Evolutionary conservation across 2,888 invertebrate genomes (phyloP).

Genomic region (Poecilus cupreus): DNA sequence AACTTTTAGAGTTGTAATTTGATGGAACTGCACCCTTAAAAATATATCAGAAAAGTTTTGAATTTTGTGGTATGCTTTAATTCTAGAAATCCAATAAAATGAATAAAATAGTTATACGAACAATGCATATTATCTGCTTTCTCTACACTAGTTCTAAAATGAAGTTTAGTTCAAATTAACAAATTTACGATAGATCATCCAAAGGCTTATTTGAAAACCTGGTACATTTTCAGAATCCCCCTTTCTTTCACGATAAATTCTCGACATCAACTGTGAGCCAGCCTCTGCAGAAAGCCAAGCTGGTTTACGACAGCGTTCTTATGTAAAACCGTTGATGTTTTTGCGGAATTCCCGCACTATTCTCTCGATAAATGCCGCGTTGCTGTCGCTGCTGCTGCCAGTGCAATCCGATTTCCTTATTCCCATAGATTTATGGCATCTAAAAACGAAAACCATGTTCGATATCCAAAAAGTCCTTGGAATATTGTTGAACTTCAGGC

Average conservation of each 20-base stretch:
- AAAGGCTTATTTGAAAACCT: constrained; percentile 21
- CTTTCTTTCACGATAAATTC: constrained; percentile 35
- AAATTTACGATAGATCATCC: background rate
- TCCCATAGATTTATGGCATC: constrained; percentile 50
- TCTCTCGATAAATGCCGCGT: constrained; percentile 40
- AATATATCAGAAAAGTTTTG: too few species aligned
- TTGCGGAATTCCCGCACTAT: background rate
- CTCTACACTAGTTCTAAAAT: too few species aligned
- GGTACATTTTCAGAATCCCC: constrained; percentile 28
- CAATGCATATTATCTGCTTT: too few species aligned
- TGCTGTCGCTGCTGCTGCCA: constrained; percentile 33
- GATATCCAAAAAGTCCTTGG: constrained; percentile 49
- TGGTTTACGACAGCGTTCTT: background rate
- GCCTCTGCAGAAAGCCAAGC: background rate
- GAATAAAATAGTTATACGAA: too few species aligned
- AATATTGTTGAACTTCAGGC: constrained; percentile 38
- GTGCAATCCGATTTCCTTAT: constrained; percentile 52
- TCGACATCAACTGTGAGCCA: constrained; percentile 1
- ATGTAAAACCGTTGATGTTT: background rate
- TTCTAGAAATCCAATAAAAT: too few species aligned
- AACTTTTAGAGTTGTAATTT: too few species aligned
- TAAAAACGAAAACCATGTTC: constrained; percentile 54
- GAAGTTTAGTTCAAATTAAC: constrained; percentile 35
- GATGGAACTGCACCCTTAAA: too few species aligned
- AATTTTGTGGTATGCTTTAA: too few species aligned